Conservation (phyloP, 2,113 vertebrate species). For the Balaenoptera acutorostrata region DNA sequence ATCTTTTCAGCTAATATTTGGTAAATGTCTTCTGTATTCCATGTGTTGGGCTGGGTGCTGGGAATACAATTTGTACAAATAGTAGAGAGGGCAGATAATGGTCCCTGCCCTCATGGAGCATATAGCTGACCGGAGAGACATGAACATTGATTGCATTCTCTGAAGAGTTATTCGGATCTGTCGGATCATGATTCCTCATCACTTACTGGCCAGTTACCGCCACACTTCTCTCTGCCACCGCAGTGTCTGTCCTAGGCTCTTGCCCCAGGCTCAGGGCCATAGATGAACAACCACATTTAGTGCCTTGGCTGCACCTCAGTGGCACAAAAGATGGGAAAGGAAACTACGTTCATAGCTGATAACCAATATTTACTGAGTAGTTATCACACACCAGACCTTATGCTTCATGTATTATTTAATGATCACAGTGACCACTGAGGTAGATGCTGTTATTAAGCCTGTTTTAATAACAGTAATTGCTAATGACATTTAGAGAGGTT, state of each 20-base stretch:
- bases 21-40: neutral
- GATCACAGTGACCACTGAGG: neutral
- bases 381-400: neutral
- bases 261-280: neutral
- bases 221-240: neutral
- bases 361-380: neutral
- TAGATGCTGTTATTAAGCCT: neutral
- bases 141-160: neutral
- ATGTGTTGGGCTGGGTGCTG: neutral
- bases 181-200: neutral
- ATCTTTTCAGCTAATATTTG: neutral
- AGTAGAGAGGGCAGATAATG: neutral
- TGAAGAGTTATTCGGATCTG: neutral
- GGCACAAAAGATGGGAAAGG: neutral
- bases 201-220: too few relatives aligned
- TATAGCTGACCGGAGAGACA: neutral
- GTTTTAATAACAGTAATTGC: neutral
- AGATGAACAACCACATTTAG: neutral
- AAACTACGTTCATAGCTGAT: neutral
- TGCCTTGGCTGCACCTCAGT: neutral
- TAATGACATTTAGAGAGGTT: neutral
- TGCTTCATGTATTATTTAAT: neutral
- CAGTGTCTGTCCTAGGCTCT: neutral
- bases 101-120: neutral
- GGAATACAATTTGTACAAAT: neutral